Percentiles rank a stretch among this genome's conserved stretches.
Conservation (phyloP, 2,888 invertebrate genomes). For the Terebella lapidaria region DNA sequence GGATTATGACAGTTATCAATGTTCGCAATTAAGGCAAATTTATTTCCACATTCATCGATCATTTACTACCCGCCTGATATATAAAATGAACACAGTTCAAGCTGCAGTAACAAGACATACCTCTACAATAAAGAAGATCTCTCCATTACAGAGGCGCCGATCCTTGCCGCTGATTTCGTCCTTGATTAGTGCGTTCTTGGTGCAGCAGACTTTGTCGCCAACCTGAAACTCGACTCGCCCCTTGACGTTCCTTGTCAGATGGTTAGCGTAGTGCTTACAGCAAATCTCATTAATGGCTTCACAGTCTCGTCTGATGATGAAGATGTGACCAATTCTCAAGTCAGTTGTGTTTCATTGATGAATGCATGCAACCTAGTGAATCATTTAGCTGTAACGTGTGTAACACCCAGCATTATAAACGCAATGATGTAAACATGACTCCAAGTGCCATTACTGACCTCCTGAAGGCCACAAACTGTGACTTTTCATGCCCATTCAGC, state of each 20-base stretch:
- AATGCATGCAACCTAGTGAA: no score
- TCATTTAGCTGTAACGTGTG: no score
- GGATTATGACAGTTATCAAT: no score
- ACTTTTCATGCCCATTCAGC: conserved; percentile 16
- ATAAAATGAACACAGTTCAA: no score
- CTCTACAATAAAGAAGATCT: conserved; percentile 20
- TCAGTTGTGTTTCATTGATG: no score
- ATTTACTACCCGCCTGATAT: no score
- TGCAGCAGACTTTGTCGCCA: conserved; percentile 42
- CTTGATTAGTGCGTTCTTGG: conserved; percentile 33
- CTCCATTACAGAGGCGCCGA: conserved; percentile 22
- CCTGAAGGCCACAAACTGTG: conserved; percentile 35
- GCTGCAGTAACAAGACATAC: conserved; percentile 15
- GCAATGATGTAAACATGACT: no score
- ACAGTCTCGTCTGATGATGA: conserved; percentile 32
- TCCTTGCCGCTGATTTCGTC: not conserved
- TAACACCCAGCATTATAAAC: no score
- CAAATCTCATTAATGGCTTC: conserved; percentile 40
- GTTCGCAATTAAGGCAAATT: no score
- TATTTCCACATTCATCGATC: no score
- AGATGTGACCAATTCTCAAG: no score
- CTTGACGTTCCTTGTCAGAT: conserved; percentile 22
- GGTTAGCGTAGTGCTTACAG: conserved; percentile 35
- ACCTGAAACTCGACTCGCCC: conserved; percentile 27
- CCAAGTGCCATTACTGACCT: conserved; percentile 15